These are phyloP conservation scores for Silvanus unidentatus DNA, from an alignment of 2,888 invertebrate species.

Conservation along the genomic window DNA sequence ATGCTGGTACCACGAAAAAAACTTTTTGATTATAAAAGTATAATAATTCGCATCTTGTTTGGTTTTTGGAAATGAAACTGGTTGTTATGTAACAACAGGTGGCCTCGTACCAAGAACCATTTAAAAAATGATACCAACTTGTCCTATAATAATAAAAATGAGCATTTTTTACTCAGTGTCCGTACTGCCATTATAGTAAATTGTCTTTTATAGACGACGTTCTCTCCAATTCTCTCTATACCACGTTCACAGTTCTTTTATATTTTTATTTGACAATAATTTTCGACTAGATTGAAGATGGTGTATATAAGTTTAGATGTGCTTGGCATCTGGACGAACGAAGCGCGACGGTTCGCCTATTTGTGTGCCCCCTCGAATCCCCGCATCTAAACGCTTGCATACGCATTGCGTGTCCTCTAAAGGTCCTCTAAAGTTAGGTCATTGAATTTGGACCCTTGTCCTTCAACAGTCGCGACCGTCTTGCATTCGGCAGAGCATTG, in stretches of 20 bases:
- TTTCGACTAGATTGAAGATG: slow-evolving; percentile 5
- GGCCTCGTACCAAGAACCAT: neutral
- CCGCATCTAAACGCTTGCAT: slow-evolving; percentile 27
- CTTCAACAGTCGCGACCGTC: slow-evolving; percentile 42
- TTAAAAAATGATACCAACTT: neutral
- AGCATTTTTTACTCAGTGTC: neutral
- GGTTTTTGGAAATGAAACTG: too few species aligned
- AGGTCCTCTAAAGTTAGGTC: slow-evolving; percentile 49
- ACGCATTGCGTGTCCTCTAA: slow-evolving; percentile 47
- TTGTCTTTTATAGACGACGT: slow-evolving; percentile 15
- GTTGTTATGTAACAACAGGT: too few species aligned
- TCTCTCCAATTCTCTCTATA: neutral
- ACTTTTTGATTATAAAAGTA: neutral
- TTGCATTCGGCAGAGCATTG: slow-evolving; percentile 38
- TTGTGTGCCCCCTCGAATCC: slow-evolving; percentile 10
- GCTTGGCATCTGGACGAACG: slow-evolving; percentile 10
- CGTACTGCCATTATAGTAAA: slow-evolving; percentile 14
- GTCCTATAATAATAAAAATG: neutral
- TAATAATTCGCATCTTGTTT: too few species aligned
- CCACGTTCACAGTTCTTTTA: too few species aligned
- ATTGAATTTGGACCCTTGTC: slow-evolving; percentile 50
- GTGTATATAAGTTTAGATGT: slow-evolving; percentile 5
- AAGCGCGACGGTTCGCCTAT: slow-evolving; percentile 16
- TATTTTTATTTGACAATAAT: slow-evolving; percentile 17
- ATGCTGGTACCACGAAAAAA: neutral